A percentile compares a stretch with the other conserved stretches of the same genome.
Evolutionary conservation across 2,797 vertebrate genomes (phyloP).

Genomic region (Morus bassanus): DNA sequence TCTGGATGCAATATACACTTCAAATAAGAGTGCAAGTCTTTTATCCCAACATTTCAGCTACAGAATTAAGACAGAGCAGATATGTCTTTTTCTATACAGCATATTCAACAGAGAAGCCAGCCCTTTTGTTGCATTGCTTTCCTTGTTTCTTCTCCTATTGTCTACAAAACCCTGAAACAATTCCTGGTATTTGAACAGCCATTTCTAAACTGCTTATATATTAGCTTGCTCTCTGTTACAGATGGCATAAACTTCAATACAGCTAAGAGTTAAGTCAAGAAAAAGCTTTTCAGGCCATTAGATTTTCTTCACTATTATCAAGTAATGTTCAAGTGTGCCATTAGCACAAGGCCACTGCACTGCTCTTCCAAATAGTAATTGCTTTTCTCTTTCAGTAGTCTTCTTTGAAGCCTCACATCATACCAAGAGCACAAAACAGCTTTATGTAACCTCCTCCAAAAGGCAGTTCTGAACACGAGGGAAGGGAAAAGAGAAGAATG

Average conservation of each 20-base stretch:
- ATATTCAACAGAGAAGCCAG: neutral
- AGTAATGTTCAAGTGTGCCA: constrained; percentile 31
- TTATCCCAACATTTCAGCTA: neutral
- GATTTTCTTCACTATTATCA: constrained; percentile 8
- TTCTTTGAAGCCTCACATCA: constrained; percentile 50
- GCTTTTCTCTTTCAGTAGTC: constrained; percentile 50
- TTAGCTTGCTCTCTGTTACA: neutral
- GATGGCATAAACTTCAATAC: neutral
- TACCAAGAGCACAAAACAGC: constrained; percentile 55
- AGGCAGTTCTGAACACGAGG: constrained; percentile 28
- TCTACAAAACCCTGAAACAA: neutral
- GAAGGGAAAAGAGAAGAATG: constrained; percentile 35
- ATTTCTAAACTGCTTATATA: neutral
- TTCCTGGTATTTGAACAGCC: neutral
- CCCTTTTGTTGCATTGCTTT: neutral
- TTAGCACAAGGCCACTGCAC: constrained; percentile 6
- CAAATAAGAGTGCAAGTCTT: neutral
- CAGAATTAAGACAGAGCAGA: neutral
- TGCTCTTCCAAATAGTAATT: neutral
- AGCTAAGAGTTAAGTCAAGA: neutral
- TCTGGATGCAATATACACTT: neutral
- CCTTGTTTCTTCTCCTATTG: neutral
- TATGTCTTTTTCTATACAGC: neutral
- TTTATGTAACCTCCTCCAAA: constrained; percentile 61
- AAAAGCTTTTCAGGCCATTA: constrained; percentile 24